Base-by-base conservation (phyloP, 2,113 vertebrate genomes). In the Vulpes ferrilata region DNA sequence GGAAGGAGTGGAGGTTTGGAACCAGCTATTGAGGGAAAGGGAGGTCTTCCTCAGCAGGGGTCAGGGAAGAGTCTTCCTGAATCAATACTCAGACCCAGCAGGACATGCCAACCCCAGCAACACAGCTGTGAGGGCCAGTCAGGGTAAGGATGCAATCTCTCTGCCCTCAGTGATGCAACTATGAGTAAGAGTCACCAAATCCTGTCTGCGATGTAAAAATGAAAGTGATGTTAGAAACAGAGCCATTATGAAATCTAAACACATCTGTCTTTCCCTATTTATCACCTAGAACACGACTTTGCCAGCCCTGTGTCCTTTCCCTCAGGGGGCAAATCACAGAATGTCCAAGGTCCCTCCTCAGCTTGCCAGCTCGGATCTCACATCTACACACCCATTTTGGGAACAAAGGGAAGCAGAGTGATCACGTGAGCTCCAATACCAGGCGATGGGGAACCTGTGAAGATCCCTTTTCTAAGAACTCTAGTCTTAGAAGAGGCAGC, bases 321-420 rank as follows among this genome's bases (percentile, higher is more conserved):
- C 25, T 20, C 59, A 98, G 96, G 87, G 62, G 87, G 97, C 95
- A 94, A 96, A 82, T 95, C 97, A 27, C 67, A 60, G 88, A 97
- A 74, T 87, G 35, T 57, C 95, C n/a, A 79, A 88, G 94, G 83
- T 51, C 71, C 0, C 3, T 97, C 91, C 93, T 95, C 90, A 73
- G 97, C 96, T 97, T 97, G 85, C n/a, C 69, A 88, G 95, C 76
- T 0, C 5, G 88, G 96, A 87, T 92, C 92, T 97, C 92, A 96
- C 81, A 84, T 97, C 95, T 96, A n/a, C 85, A 94, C 93, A 95
- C 94, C 91, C 90, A 51, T 64, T 43, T 97, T 83, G 94, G 73
- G n/a, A 12, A 84, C 90, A 97, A 94, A 94, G 32, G 95, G 97
- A 97, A 96, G 67, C 84, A 96, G 97, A 96, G 90, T 93, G 95